These are phyloP conservation scores for Sebastes schlegelii DNA, from an alignment of 2,113 vertebrate genomes.

Conservation along the genomic window DNA sequence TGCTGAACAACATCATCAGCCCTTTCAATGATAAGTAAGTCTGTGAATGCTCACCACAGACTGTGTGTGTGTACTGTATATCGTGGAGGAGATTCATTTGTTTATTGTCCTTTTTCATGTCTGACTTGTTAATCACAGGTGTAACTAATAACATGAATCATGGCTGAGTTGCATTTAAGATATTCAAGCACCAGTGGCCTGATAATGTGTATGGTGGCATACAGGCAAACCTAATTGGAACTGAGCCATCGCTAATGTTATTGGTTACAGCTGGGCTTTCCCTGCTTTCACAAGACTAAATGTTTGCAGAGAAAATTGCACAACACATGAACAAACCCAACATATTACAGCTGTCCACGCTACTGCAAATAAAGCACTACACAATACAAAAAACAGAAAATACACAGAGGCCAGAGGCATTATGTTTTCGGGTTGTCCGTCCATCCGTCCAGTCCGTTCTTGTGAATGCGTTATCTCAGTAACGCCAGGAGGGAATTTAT, in stretches of 20 bases:
- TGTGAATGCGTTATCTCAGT: too few species aligned
- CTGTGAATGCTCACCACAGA: background rate
- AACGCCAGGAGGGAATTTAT: too few species aligned
- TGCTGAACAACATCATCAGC: background rate
- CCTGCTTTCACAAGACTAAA: background rate
- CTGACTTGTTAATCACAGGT: background rate
- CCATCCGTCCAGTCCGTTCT: too few species aligned
- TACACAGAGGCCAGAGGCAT: background rate
- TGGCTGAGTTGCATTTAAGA: constrained; percentile 1
- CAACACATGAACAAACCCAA: background rate
- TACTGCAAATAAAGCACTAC: background rate
- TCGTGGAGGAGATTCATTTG: background rate
- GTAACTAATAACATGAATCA: background rate
- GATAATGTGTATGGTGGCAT: background rate
- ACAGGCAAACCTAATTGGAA: background rate
- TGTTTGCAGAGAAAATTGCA: background rate
- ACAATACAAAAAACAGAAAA: background rate
- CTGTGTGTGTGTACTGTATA: background rate
- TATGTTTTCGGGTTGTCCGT: too few species aligned
- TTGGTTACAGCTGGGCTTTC: too few species aligned
- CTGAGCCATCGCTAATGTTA: background rate
- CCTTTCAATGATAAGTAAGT: background rate
- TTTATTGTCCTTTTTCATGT: background rate
- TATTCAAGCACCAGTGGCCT: background rate
- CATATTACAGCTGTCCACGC: background rate